phyloP scores from a whole-genome alignment of 2,888 invertebrate genomes.

The Mythimna albipuncta region DNA sequence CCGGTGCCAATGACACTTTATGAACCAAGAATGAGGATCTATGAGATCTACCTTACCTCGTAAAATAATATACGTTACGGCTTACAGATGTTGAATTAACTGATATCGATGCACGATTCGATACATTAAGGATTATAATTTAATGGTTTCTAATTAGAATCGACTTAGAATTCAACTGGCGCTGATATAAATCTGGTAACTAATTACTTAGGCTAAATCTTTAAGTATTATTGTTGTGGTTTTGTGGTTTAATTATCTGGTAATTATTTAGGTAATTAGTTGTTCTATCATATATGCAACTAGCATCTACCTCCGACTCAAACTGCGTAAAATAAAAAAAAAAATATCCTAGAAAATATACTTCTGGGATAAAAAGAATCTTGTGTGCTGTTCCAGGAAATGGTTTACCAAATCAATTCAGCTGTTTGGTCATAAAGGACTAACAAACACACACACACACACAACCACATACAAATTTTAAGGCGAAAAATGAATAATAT shows the following conservation, averaged over 20 bases:
- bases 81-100: constrained; percentile 54
- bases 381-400: no score
- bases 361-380: no score
- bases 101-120: constrained; percentile 48
- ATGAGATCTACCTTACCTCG: constrained; percentile 50
- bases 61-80: constrained; percentile 54
- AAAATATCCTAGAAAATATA: no score
- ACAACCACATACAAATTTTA: no score
- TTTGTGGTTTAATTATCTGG: not conserved
- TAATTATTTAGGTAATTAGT: constrained; percentile 1
- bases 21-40: constrained; percentile 48
- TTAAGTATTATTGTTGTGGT: constrained; percentile 1
- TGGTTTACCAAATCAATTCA: no score
- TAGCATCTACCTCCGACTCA: no score
- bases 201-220: constrained; percentile 44
- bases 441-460: no score
- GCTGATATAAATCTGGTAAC: constrained; percentile 44
- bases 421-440: no score
- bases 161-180: constrained; percentile 27
- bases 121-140: constrained; percentile 54
- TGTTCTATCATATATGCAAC: not conserved
- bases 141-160: constrained; percentile 58
- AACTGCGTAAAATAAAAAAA: no score
- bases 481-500: no score
- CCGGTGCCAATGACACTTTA: constrained; percentile 53